Conservation (phyloP, 2,797 vertebrate genomes). For the Sebastes minor region DNA sequence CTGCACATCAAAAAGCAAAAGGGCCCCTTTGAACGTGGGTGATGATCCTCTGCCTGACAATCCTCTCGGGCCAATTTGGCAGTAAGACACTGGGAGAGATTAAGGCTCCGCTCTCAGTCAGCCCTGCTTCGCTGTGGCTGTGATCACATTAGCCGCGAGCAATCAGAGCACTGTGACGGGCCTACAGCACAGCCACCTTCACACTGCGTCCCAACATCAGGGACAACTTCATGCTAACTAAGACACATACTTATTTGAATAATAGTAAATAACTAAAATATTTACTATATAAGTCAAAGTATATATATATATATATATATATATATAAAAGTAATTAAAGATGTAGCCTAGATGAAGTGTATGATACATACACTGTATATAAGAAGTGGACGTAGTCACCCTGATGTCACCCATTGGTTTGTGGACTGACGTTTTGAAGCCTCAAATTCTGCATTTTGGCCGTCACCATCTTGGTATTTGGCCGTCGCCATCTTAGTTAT, state of each 20-base stretch:
- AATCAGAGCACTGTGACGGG: constrained; percentile 57
- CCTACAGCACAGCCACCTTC: constrained; percentile 55
- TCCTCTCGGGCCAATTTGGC: constrained; percentile 70
- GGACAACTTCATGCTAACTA: background rate
- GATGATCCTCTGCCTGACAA: constrained; percentile 73
- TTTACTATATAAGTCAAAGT: background rate
- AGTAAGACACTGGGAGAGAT: constrained; percentile 68
- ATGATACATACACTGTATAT: background rate
- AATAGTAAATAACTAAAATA: background rate
- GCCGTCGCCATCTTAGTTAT: no score
- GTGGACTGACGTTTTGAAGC: no score
- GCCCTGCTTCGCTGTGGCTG: constrained; percentile 56
- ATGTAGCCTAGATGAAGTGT: background rate
- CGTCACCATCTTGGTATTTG: no score
- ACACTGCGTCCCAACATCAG: constrained; percentile 41
- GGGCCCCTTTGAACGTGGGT: constrained; percentile 69
- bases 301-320: background rate
- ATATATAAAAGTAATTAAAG: background rate
- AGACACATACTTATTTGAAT: background rate
- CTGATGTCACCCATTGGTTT: no score
- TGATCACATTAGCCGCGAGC: constrained; percentile 76
- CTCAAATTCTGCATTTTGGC: no score
- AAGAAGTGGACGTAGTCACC: no score
- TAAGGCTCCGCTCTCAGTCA: constrained; percentile 62
- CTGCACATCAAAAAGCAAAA: constrained; percentile 67